Percentiles rank a stretch among this genome's conserved stretches.
phyloP scores from a whole-genome alignment of 2,888 invertebrate genomes.

The Perizoma flavofasciatum region DNA sequence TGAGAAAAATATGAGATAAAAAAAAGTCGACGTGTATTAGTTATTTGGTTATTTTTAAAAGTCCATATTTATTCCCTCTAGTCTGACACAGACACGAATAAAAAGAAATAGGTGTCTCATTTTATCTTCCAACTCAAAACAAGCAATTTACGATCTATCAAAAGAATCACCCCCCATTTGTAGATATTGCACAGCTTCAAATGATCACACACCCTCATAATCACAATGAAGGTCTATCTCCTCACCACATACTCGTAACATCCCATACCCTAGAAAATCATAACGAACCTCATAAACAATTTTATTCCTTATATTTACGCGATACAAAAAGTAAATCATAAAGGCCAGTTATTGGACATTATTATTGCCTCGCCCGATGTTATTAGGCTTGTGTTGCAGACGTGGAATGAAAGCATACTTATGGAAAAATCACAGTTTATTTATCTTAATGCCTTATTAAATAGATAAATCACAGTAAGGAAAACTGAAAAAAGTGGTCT shows the following conservation, averaged over 20 bases:
- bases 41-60: too few species aligned
- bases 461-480: neutral
- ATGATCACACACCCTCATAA: neutral
- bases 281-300: conserved; percentile 54
- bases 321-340: conserved; percentile 71
- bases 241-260: conserved; percentile 39
- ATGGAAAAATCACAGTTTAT: neutral
- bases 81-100: too few species aligned
- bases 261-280: conserved; percentile 35
- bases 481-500: too few species aligned
- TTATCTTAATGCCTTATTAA: too few species aligned
- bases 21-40: too few species aligned
- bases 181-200: too few species aligned
- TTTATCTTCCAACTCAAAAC: too few species aligned
- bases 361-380: conserved; percentile 65
- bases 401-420: conserved; percentile 20
- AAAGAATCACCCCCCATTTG: too few species aligned
- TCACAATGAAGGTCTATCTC: conserved; percentile 33
- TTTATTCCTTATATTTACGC: conserved; percentile 62
- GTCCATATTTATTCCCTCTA: too few species aligned
- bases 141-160: too few species aligned
- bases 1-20: too few species aligned
- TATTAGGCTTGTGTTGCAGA: conserved; percentile 56
- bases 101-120: too few species aligned
- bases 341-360: conserved; percentile 71